phyloP scores from a whole-genome alignment of 2,113 vertebrate genomes.

The Lasiurus borealis region DNA sequence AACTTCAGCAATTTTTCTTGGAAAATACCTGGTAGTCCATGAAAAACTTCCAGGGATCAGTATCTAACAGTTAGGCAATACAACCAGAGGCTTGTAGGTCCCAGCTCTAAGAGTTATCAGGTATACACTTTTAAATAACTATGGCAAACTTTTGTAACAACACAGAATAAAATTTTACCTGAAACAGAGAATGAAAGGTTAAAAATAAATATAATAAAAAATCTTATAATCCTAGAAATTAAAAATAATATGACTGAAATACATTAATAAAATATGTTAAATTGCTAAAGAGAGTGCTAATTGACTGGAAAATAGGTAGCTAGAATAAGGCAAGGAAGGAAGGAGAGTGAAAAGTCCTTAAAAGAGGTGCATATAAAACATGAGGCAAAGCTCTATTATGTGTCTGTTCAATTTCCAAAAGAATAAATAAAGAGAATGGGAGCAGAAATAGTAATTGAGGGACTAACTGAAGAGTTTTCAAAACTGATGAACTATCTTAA shows the following conservation, averaged over 20 bases:
- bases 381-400: neutral
- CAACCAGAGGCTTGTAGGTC: neutral
- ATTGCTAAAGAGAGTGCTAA: neutral
- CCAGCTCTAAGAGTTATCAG: neutral
- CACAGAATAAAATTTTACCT: neutral
- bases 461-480: neutral
- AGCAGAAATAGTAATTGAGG: neutral
- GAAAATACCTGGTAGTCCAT: neutral
- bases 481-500: neutral
- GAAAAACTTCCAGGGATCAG: neutral
- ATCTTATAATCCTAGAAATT: neutral
- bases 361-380: neutral
- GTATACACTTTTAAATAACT: neutral
- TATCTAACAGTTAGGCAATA: neutral
- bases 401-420: neutral
- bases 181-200: neutral
- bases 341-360: neutral
- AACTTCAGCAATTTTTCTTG: neutral
- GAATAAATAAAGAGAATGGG: neutral
- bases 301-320: neutral
- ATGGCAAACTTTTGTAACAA: neutral
- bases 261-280: neutral
- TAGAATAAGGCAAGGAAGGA: neutral
- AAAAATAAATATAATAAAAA: neutral
- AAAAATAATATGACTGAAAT: neutral